Evolutionary conservation across 2,888 invertebrate species (phyloP).

Genomic region (Eupithecia dodoneata): DNA sequence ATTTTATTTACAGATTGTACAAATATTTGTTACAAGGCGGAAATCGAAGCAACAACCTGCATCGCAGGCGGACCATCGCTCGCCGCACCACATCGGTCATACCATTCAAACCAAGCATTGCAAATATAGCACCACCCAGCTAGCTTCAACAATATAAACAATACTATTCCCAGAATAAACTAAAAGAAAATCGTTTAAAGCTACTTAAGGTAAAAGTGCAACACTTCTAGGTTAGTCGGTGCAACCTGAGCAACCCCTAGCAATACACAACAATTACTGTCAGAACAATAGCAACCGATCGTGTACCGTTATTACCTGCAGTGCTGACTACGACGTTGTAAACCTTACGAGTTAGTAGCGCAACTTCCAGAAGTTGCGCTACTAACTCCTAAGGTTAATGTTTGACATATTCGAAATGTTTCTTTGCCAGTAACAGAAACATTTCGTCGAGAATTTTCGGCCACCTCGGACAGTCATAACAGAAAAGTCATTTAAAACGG

Average conservation of each 20-base stretch:
- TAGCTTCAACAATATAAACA: background rate
- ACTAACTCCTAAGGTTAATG: too few species aligned
- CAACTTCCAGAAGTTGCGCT: background rate
- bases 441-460: background rate
- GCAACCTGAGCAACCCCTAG: conserved; percentile 37
- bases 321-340: conserved; percentile 13
- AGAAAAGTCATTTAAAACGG: too few species aligned
- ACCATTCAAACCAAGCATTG: too few species aligned
- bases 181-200: background rate
- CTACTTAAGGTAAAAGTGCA: conserved; percentile 10
- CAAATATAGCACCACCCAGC: background rate
- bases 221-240: conserved; percentile 29
- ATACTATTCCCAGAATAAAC: background rate
- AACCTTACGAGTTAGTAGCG: conserved; percentile 7
- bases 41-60: too few species aligned
- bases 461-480: too few species aligned
- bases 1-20: too few species aligned
- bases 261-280: conserved; percentile 78
- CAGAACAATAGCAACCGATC: conserved; percentile 72
- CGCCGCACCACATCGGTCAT: too few species aligned
- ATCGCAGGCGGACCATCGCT: too few species aligned
- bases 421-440: background rate
- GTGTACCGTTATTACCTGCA: conserved; percentile 63
- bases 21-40: too few species aligned
- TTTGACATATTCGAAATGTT: too few species aligned